Evolutionary conservation across 1,140 invertebrate genomes (phyloP).

Genomic region (Octopus bimaculoides): DNA sequence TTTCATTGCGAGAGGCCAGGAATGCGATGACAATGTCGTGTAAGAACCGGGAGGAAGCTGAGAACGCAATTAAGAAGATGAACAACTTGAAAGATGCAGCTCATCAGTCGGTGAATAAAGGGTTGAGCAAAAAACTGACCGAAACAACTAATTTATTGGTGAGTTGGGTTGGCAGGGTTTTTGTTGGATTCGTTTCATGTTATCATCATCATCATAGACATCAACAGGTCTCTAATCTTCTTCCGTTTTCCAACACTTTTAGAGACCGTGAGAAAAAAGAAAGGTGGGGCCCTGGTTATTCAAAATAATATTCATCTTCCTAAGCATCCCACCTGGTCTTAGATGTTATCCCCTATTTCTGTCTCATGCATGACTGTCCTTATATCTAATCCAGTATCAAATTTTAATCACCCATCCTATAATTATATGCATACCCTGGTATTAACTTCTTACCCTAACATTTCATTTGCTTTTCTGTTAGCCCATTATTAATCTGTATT

Average conservation of each 20-base stretch:
- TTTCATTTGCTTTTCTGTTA: too few species aligned
- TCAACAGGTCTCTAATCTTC: background rate
- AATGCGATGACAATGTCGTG: constrained; percentile 41
- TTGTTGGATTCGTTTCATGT: background rate
- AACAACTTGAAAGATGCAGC: constrained; percentile 49
- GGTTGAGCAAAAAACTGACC: constrained; percentile 50
- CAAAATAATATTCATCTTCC: constrained; percentile 4
- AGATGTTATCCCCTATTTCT: too few species aligned
- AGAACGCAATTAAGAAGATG: constrained; percentile 43
- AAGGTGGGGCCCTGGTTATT: background rate
- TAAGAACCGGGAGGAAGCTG: constrained; percentile 43
- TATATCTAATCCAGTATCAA: too few species aligned
- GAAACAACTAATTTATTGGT: constrained; percentile 55
- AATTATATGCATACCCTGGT: too few species aligned
- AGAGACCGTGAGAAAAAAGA: background rate
- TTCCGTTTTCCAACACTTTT: background rate
- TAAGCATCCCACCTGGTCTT: background rate
- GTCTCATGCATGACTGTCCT: too few species aligned
- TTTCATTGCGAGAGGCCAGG: constrained; percentile 45
- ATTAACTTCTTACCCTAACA: too few species aligned
- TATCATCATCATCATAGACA: background rate
- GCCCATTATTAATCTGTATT: too few species aligned
- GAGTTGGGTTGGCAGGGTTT: constrained; percentile 8
- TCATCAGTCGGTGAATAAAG: constrained; percentile 54
- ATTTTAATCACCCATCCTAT: too few species aligned